Conservation (phyloP, 2,888 invertebrate species). For the Mantis religiosa region DNA sequence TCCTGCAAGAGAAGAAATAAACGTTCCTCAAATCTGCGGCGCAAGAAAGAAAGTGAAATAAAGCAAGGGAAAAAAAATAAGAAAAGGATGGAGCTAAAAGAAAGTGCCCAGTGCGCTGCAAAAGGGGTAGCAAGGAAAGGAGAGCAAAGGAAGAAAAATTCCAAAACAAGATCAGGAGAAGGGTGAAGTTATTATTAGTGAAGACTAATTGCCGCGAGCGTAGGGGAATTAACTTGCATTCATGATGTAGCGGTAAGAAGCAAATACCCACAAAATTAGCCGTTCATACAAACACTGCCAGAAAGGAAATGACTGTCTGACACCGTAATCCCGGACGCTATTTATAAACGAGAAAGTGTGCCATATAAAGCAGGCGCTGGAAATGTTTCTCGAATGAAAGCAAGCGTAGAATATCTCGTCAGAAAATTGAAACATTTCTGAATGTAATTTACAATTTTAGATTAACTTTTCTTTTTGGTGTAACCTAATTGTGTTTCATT, state of each 20-base stretch:
- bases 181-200: background rate
- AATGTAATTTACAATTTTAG: too few relatives aligned
- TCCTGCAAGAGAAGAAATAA: background rate
- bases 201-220: background rate
- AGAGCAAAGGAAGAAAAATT: background rate
- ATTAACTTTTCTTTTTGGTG: too few relatives aligned
- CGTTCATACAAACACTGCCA: background rate
- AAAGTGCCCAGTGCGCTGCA: background rate
- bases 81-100: background rate
- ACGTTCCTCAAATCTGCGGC: background rate
- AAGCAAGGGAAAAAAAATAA: background rate
- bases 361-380: background rate
- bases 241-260: background rate
- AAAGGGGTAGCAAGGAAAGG: background rate
- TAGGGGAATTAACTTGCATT: background rate
- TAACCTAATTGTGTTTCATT: too few relatives aligned
- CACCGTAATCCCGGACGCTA: background rate
- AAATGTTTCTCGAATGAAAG: background rate
- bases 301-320: background rate
- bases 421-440: too few relatives aligned
- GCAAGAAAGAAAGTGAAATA: background rate
- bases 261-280: background rate
- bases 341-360: background rate
- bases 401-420: background rate
- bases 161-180: background rate